A percentile compares a stretch with the other conserved stretches of the same genome.
These are phyloP conservation scores for Cybosia mesomella DNA, from an alignment of 2,888 invertebrate species.

Conservation along the genomic window DNA sequence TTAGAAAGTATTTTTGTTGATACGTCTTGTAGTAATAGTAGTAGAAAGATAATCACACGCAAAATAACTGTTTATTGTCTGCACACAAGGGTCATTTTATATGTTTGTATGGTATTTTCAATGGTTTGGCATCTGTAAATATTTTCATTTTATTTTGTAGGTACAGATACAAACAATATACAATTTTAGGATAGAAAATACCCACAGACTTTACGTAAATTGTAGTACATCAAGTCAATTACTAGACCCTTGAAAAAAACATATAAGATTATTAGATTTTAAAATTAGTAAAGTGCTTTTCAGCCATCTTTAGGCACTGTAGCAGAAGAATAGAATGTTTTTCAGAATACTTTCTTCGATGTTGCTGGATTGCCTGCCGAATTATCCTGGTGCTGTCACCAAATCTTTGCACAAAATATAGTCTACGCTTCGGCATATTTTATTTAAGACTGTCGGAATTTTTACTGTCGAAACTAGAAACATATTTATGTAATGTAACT, in stretches of 20 bases:
- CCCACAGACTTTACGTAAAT: too few relatives aligned
- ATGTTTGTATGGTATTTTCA: not conserved
- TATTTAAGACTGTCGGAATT: not conserved
- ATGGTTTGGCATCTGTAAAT: not conserved
- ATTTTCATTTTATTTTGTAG: not conserved
- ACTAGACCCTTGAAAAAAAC: too few relatives aligned
- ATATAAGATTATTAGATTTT: too few relatives aligned
- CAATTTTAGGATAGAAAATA: too few relatives aligned
- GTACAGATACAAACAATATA: too few relatives aligned
- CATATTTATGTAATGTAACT: not conserved
- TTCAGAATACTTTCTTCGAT: too few relatives aligned
- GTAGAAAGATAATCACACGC: slow-evolving; percentile 6
- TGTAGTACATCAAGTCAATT: too few relatives aligned
- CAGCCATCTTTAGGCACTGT: too few relatives aligned
- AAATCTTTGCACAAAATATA: not conserved
- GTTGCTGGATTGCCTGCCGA: too few relatives aligned
- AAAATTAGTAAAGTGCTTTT: too few relatives aligned
- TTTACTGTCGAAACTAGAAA: slow-evolving; percentile 1
- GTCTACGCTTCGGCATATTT: too few relatives aligned
- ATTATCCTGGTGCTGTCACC: not conserved
- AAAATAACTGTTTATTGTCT: slow-evolving; percentile 14
- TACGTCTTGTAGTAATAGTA: slow-evolving; percentile 8
- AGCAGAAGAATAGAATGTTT: too few relatives aligned
- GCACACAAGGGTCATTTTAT: slow-evolving; percentile 15
- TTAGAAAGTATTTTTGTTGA: slow-evolving; percentile 4